phyloP scores from a whole-genome alignment of 1,140 invertebrate genomes.

The Dinoponera quadriceps region DNA sequence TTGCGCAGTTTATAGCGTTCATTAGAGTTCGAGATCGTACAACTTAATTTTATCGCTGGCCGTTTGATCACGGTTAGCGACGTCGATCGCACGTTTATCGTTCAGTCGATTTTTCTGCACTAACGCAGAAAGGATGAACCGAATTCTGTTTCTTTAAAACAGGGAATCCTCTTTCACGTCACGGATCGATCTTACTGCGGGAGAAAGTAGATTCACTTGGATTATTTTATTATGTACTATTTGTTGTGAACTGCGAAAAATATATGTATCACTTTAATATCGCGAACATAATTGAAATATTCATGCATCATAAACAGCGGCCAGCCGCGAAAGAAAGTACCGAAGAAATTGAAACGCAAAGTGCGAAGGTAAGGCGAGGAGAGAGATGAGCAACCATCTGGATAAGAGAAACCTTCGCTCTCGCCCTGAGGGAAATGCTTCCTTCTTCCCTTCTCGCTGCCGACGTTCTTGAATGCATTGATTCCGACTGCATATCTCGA shows the following conservation, averaged over 20 bases:
- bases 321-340: neutral
- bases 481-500: conserved; percentile 35
- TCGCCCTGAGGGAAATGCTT: conserved; percentile 9
- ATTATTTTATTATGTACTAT: neutral
- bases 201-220: neutral
- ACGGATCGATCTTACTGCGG: neutral
- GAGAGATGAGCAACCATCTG: conserved; percentile 28
- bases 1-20: conserved; percentile 53
- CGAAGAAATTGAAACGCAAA: conserved; percentile 6
- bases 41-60: conserved; percentile 50
- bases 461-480: conserved; percentile 44
- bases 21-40: conserved; percentile 47
- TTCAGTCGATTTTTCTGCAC: neutral
- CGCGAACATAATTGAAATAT: conserved; percentile 26
- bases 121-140: neutral
- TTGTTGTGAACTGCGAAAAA: neutral
- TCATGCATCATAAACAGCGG: conserved; percentile 5
- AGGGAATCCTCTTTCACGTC: neutral
- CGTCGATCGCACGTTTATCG: conserved; percentile 45
- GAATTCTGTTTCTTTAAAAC: neutral
- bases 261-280: neutral
- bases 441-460: conserved; percentile 7
- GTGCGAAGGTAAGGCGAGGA: neutral
- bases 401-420: conserved; percentile 26
- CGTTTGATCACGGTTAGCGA: conserved; percentile 48